Evolutionary conservation across 2,113 vertebrate genomes (phyloP).

Genomic region (Pachycephala philippinensis): DNA sequence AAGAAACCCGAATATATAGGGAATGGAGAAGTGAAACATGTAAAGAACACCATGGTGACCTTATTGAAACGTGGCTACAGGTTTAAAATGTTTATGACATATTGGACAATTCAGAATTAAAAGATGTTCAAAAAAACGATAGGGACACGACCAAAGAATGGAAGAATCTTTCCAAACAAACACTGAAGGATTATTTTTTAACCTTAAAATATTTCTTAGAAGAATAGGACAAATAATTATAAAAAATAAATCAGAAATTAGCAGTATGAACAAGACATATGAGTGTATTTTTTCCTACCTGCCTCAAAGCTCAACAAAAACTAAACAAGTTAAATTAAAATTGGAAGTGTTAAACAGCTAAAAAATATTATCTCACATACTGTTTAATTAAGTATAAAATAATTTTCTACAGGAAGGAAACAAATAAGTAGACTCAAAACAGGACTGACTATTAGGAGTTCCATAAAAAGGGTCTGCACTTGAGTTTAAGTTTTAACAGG

Average conservation of each 20-base stretch:
- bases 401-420: neutral
- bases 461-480: neutral
- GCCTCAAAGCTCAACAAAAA: neutral
- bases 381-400: neutral
- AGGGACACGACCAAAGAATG: fast-evolving
- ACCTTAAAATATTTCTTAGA: neutral
- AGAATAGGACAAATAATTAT: neutral
- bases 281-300: neutral
- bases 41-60: neutral
- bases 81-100: neutral
- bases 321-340: neutral
- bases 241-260: neutral
- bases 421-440: neutral
- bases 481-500: neutral
- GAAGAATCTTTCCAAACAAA: neutral
- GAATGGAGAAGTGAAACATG: neutral
- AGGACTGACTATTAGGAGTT: neutral
- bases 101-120: neutral
- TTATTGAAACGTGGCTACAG: neutral
- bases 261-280: neutral
- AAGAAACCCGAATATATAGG: neutral
- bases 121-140: neutral
- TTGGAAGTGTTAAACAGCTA: neutral
- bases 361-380: neutral
- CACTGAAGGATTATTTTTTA: neutral